A percentile compares a stretch with the other conserved stretches of the same genome.
Conservation (phyloP, 2,113 vertebrate species). For the Apaloderma vittatum region DNA sequence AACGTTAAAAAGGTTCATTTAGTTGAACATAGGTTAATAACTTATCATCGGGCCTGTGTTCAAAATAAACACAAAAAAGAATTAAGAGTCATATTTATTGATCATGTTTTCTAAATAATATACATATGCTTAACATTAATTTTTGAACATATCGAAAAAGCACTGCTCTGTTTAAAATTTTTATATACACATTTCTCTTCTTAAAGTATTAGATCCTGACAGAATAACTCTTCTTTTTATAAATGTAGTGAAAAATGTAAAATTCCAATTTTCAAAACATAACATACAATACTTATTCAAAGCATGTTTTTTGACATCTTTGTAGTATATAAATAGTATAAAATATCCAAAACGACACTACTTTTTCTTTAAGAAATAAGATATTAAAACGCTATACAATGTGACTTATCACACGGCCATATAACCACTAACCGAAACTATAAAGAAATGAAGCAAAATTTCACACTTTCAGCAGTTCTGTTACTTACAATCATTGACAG, state of each 20-base stretch:
- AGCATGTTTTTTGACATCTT: constrained; percentile 27
- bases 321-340: constrained; percentile 35
- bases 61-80: constrained; percentile 76
- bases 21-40: constrained; percentile 50
- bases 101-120: constrained; percentile 64
- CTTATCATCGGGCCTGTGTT: constrained; percentile 53
- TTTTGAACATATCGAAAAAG: constrained; percentile 46
- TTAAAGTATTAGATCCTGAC: constrained; percentile 20
- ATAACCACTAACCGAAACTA: constrained; percentile 38
- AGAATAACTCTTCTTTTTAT: constrained; percentile 47
- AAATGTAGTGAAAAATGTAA: constrained; percentile 29
- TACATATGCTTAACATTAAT: constrained; percentile 51
- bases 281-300: constrained; percentile 55
- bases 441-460: constrained; percentile 68
- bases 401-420: constrained; percentile 10
- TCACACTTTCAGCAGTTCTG: constrained; percentile 66
- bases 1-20: constrained; percentile 50
- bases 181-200: constrained; percentile 40
- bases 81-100: constrained; percentile 73
- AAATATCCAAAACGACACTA: constrained; percentile 38
- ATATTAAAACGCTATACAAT: constrained; percentile 40
- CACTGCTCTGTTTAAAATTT: constrained; percentile 42
- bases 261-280: constrained; percentile 36
- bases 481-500: constrained; percentile 69
- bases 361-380: constrained; percentile 15